Evolutionary conservation across 2,797 vertebrate genomes (phyloP).

Genomic region (Heteromormyrus szaboi): DNA sequence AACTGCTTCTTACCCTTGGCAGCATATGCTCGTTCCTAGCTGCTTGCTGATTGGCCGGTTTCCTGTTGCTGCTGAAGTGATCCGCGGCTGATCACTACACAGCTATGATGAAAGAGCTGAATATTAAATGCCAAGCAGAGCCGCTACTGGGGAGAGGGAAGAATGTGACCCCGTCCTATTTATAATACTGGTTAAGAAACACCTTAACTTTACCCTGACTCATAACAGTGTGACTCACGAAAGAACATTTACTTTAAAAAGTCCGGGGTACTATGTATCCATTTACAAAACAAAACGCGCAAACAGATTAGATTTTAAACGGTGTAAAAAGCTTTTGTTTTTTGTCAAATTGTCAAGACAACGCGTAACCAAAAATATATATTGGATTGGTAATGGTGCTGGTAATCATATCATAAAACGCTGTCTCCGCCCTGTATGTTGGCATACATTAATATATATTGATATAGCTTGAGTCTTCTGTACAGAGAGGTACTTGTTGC

Average conservation of each 20-base stretch:
- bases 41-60: constrained; percentile 42
- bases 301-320: not conserved
- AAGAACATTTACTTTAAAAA: not conserved
- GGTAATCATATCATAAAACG: not conserved
- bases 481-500: not conserved
- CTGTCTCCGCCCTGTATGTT: not conserved
- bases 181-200: constrained; percentile 71
- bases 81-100: constrained; percentile 37
- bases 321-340: not conserved
- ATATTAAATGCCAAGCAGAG: constrained; percentile 49
- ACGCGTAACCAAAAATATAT: not conserved
- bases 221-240: constrained; percentile 58
- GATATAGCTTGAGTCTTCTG: not conserved
- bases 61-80: constrained; percentile 37
- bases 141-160: constrained; percentile 56
- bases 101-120: constrained; percentile 49
- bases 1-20: constrained; percentile 37
- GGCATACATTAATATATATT: not conserved
- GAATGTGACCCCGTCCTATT: constrained; percentile 75
- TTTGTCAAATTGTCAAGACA: not conserved
- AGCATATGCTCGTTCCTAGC: constrained; percentile 35
- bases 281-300: not conserved
- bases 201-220: constrained; percentile 51
- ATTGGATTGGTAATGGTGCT: not conserved
- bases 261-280: not conserved